Conservation (phyloP, 2,113 vertebrate species). For the Vidua macroura region DNA sequence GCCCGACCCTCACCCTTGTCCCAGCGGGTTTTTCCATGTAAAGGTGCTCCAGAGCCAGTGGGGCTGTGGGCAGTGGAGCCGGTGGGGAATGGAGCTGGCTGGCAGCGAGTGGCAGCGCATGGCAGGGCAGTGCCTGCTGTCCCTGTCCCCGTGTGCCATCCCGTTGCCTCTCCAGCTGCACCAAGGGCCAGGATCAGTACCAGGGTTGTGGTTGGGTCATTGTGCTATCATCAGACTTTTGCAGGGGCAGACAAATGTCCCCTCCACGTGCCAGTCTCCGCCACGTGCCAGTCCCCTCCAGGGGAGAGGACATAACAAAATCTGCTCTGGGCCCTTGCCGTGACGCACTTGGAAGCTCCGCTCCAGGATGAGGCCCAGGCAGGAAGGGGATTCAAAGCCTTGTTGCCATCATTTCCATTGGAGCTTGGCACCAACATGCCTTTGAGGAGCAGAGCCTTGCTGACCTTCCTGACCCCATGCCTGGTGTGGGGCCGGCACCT, state of each 20-base stretch:
- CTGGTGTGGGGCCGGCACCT: background rate
- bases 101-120: accelerated
- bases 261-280: accelerated
- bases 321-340: background rate
- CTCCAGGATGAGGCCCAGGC: background rate
- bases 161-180: accelerated
- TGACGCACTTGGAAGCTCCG: background rate
- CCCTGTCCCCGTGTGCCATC: background rate
- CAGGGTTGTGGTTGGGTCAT: accelerated
- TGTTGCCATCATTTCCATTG: background rate
- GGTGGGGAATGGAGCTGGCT: background rate
- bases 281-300: background rate
- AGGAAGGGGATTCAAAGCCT: background rate
- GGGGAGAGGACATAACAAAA: background rate
- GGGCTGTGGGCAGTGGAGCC: background rate
- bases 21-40: accelerated
- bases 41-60: background rate
- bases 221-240: background rate
- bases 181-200: background rate
- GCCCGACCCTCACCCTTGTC: too few relatives aligned
- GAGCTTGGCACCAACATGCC: background rate
- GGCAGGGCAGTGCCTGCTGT: background rate
- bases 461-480: background rate
- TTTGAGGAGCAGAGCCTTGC: background rate
- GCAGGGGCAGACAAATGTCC: background rate